Conservation (phyloP, 1,140 invertebrate genomes). For the Polypedilum pembai region DNA sequence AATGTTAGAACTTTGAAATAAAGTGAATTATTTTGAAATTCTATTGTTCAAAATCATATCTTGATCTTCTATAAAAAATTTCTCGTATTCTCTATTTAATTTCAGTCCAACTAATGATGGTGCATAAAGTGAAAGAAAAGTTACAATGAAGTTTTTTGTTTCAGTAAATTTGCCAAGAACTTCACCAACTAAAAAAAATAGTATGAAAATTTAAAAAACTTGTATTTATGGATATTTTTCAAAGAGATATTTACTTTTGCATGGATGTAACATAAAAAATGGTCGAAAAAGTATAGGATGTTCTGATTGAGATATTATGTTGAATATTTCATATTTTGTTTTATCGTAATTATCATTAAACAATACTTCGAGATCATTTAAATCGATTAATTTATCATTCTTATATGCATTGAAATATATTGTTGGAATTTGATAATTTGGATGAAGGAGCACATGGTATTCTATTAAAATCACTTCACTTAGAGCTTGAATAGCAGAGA, state of each 20-base stretch:
- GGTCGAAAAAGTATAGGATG: background rate
- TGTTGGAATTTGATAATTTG: background rate
- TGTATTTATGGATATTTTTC: background rate
- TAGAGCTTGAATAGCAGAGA: background rate
- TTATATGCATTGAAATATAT: background rate
- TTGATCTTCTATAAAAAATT: background rate
- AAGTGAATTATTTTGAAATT: no score
- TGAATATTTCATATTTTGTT: background rate
- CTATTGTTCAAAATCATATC: no score
- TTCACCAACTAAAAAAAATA: background rate
- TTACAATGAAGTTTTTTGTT: background rate
- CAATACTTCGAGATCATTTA: background rate
- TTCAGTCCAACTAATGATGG: background rate
- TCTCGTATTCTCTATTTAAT: background rate
- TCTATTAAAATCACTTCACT: background rate
- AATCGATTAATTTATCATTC: background rate
- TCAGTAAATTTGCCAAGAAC: background rate
- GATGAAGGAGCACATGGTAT: background rate
- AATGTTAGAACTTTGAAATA: no score
- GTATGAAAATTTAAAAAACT: background rate
- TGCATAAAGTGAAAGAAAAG: background rate
- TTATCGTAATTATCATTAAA: background rate
- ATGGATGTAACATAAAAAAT: conserved; percentile 17
- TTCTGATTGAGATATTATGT: background rate
- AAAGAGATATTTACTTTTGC: background rate